Evolutionary conservation across 2,888 invertebrate genomes (phyloP).

Genomic region (Dicyrtoma fusca): DNA sequence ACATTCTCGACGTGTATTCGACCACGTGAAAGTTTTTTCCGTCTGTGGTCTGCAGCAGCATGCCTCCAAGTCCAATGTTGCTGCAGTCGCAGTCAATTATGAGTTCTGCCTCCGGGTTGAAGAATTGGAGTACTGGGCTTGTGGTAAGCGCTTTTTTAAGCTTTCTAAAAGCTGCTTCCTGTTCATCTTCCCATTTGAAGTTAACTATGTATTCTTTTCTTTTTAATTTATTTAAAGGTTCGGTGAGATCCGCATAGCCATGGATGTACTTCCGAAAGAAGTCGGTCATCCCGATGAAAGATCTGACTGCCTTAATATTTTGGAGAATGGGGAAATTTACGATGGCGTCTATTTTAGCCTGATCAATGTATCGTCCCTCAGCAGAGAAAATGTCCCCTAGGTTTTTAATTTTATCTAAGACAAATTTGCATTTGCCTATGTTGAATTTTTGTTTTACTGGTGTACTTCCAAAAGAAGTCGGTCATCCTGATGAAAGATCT

Average conservation of each 20-base stretch:
- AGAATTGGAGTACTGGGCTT: conserved; percentile 19
- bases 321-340: conserved; percentile 36
- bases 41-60: not conserved
- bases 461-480: conserved; percentile 41
- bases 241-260: conserved; percentile 4
- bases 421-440: too few species aligned
- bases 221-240: conserved; percentile 16
- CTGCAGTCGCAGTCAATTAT: conserved; percentile 9
- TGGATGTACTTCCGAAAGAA: conserved; percentile 42
- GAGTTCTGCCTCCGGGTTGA: not conserved
- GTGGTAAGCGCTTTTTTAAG: conserved; percentile 20
- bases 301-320: conserved; percentile 34
- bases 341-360: conserved; percentile 38
- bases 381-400: too few species aligned
- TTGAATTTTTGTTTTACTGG: too few species aligned
- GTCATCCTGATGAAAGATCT: conserved; percentile 41
- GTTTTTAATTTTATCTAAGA: too few species aligned
- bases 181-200: conserved; percentile 20
- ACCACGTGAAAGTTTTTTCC: not conserved
- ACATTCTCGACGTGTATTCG: not conserved
- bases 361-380: conserved; percentile 29
- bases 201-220: not conserved
- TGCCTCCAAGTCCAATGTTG: conserved; percentile 22
- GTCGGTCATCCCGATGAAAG: conserved; percentile 40
- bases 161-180: conserved; percentile 19